A percentile compares a stretch with the other conserved stretches of the same genome.
phyloP scores from a whole-genome alignment of 2,797 vertebrate genomes.

The Ispidina picta region DNA sequence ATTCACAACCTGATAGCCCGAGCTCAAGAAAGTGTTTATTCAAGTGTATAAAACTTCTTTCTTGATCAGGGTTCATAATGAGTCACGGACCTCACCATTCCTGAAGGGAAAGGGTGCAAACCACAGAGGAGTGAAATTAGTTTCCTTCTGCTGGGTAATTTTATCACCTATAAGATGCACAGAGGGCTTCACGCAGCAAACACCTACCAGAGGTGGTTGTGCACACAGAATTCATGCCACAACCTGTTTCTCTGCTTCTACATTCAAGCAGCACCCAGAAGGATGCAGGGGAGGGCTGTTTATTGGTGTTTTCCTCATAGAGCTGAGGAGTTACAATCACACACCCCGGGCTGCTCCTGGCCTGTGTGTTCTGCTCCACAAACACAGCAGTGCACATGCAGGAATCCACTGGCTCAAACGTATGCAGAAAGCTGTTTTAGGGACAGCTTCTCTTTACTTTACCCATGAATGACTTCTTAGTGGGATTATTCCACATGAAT shows the following conservation, averaged over 20 bases:
- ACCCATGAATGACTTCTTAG: slow-evolving; percentile 65
- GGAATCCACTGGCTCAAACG: slow-evolving; percentile 42
- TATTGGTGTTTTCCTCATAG: background rate
- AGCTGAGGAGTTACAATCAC: background rate
- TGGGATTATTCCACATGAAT: slow-evolving; percentile 68
- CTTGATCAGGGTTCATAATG: background rate
- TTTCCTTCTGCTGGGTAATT: background rate
- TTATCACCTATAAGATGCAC: background rate
- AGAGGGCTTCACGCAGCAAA: background rate
- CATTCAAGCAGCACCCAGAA: slow-evolving; percentile 1
- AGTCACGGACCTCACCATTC: background rate
- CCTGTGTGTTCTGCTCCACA: background rate
- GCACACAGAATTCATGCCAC: background rate
- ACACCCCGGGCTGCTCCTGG: background rate
- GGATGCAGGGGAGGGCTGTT: background rate
- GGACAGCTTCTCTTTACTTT: slow-evolving; percentile 63
- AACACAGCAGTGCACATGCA: background rate
- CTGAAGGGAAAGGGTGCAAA: background rate
- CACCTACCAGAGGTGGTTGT: background rate
- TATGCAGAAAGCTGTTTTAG: slow-evolving; percentile 52
- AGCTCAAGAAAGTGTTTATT: background rate
- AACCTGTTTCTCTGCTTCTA: background rate
- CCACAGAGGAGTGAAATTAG: background rate
- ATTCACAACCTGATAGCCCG: background rate
- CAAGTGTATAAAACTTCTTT: background rate